Percentiles rank a stretch among this genome's conserved stretches.
Evolutionary conservation across 1,140 invertebrate species (phyloP).

Genomic region (Lordiphosa mommai): DNA sequence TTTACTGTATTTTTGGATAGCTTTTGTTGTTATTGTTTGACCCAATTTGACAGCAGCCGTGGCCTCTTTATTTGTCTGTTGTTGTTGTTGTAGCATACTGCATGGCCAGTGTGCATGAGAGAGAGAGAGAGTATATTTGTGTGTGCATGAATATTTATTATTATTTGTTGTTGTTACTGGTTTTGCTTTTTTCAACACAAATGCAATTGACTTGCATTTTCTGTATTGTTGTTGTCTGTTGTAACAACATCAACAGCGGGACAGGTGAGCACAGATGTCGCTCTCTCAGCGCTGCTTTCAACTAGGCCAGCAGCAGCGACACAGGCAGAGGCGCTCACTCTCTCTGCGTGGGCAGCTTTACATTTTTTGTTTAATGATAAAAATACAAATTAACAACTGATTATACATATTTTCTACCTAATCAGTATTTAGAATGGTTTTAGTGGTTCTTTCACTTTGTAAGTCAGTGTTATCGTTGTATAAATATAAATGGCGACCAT

Average conservation of each 20-base stretch:
- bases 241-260: conserved; percentile 15
- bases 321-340: neutral
- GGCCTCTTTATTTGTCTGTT: conserved; percentile 31
- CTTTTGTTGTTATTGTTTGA: conserved; percentile 26
- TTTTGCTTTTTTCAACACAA: conserved; percentile 24
- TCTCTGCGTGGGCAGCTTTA: conserved; percentile 33
- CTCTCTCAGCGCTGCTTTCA: conserved; percentile 22
- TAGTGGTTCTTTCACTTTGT: neutral
- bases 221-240: conserved; percentile 6
- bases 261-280: conserved; percentile 27
- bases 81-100: conserved; percentile 20
- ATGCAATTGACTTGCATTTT: conserved; percentile 39
- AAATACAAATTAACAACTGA: neutral
- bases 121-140: neutral
- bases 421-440: neutral
- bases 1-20: conserved; percentile 13
- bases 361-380: neutral
- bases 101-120: conserved; percentile 27
- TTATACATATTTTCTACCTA: neutral
- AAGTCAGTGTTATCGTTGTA: conserved; percentile 28
- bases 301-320: conserved; percentile 41
- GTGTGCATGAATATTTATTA: conserved; percentile 49
- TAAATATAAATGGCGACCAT: conserved; percentile 21
- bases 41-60: conserved; percentile 62
- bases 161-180: conserved; percentile 33